Base-by-base conservation (phyloP, 2,797 vertebrate genomes). In the Lepidocolaptes lacrymiger region DNA sequence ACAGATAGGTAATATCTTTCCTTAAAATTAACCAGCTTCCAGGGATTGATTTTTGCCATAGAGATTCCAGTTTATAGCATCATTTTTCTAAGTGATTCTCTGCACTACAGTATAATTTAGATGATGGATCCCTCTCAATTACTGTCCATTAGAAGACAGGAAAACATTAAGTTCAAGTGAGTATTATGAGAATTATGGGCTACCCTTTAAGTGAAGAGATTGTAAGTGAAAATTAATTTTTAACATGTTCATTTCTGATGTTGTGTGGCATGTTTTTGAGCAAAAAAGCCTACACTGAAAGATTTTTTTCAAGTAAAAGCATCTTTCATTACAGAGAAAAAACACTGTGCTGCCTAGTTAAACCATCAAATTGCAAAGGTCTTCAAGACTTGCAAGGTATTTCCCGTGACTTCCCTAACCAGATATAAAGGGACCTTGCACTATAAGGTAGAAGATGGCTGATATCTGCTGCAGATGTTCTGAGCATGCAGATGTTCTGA, bases 111-210 rank as follows among this genome's bases (percentile, higher is more conserved):
- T 95, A 97, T 98, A 97, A 98, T 97, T 97, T 96, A 97, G 95
- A 97, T 98, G 98, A 99, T 99, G 98, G 98, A 99, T 99, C 98
- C 98, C 97, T 98, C 98, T 98, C 98, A 99, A 99, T 99, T 98
- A 99, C 98, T 98, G 98, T 98, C 99, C 99, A 99, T 99, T 99
- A 99, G 97, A 97, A 98, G 98, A 98, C 98, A 98, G 98, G 98
- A 98, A 98, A 98, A 98, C 93, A 96, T 96, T 97, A 97, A 97
- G 94, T 96, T 94, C 95, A 93, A 96, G 95, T 96, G 75, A 98
- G 97, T 97, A 97, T 93, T 85, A 73, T 96, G 97, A 98, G 98
- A 98, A 98, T 98, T 95, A 98, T 91, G 95, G 94, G 97, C 97
- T 83, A 90, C 96, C 56, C 69, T 96, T 89, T 93, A 96, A 97